Conservation (phyloP, 2,113 vertebrate species). For the Salvelinus sp. region DNA sequence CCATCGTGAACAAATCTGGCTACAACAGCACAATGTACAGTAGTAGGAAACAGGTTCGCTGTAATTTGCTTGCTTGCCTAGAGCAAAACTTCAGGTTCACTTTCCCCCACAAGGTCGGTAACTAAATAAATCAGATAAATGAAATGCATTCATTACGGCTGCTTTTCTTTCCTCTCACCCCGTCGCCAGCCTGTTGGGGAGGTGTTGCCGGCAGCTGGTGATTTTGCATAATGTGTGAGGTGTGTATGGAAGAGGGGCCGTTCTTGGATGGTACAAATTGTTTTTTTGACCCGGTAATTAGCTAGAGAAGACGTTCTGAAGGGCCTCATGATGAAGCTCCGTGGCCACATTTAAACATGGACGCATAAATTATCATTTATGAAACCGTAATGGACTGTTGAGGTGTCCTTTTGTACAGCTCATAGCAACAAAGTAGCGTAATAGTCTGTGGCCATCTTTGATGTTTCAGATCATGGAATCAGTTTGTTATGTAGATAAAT, state of each 20-base stretch:
- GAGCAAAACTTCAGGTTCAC: constrained; percentile 17
- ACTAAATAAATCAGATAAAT: constrained; percentile 48
- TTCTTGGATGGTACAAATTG: constrained; percentile 77
- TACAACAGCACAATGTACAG: no score
- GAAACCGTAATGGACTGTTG: constrained; percentile 69
- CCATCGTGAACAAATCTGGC: no score
- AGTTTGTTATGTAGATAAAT: background rate
- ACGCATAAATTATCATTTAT: constrained; percentile 77
- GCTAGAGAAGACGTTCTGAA: constrained; percentile 69
- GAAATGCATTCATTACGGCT: constrained; percentile 40
- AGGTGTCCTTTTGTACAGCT: constrained; percentile 61
- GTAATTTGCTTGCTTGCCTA: background rate
- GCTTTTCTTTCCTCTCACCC: constrained; percentile 53
- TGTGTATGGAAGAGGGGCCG: constrained; percentile 66
- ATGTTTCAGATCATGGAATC: constrained; percentile 29
- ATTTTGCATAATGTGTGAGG: constrained; percentile 77
- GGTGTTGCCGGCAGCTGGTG: constrained; percentile 79
- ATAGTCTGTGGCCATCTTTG: constrained; percentile 45
- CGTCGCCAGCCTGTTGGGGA: constrained; percentile 70
- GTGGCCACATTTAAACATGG: constrained; percentile 68
- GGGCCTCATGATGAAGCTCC: constrained; percentile 69
- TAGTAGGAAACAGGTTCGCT: background rate
- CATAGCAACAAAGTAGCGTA: constrained; percentile 24
- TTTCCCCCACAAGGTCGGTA: constrained; percentile 28
- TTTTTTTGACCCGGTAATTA: constrained; percentile 82